A percentile compares a stretch with the other conserved stretches of the same genome.
Evolutionary conservation across 2,797 vertebrate genomes (phyloP).

Genomic region (Adelosebastes latens): DNA sequence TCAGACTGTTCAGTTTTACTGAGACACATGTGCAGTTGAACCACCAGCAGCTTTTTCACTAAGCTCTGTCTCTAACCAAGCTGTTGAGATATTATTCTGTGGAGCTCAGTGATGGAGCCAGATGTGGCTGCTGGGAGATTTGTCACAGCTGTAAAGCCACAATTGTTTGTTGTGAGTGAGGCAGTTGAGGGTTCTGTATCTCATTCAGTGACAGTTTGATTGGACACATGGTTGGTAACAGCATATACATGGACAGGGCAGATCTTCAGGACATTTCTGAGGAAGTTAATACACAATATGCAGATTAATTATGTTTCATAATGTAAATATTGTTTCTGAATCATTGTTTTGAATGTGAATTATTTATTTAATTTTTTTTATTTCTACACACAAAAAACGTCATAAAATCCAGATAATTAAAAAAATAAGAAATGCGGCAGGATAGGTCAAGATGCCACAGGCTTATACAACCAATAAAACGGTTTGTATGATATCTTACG

Average conservation of each 20-base stretch:
- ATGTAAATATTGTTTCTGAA: neutral
- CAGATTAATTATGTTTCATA: neutral
- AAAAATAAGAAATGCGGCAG: too few species aligned
- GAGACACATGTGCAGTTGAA: too few species aligned
- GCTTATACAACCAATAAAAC: too few species aligned
- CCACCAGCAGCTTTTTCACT: too few species aligned
- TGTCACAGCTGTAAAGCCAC: neutral
- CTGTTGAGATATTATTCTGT: neutral
- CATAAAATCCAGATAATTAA: too few species aligned
- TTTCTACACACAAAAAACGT: too few species aligned
- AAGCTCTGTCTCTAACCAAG: neutral
- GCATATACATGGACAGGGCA: neutral
- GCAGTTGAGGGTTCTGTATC: neutral
- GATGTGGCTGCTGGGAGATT: neutral
- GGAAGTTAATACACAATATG: neutral
- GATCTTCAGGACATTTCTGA: neutral
- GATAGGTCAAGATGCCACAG: too few species aligned
- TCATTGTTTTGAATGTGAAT: too few species aligned
- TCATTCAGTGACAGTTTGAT: neutral
- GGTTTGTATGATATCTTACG: too few species aligned
- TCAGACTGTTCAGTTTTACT: too few species aligned
- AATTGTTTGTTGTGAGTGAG: neutral
- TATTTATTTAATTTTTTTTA: too few species aligned
- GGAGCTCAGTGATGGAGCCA: neutral
- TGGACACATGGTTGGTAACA: neutral